Base-by-base conservation (phyloP, 2,888 invertebrate species). In the Rhopalosiphum nymphaeae region DNA sequence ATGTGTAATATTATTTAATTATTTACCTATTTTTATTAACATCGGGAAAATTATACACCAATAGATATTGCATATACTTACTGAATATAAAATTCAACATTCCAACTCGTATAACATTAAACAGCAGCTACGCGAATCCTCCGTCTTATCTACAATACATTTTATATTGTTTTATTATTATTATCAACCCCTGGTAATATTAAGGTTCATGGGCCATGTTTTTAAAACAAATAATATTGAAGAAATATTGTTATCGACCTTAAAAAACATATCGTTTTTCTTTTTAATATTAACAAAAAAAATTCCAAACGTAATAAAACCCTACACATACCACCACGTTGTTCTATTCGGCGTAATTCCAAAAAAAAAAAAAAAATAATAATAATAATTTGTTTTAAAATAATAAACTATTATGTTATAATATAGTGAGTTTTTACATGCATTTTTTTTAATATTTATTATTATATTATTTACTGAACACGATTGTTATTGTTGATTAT, bases 401-500 rank as follows among this genome's bases (percentile, higher is more conserved):
- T 44, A 29, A 29, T 89, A 44, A 21, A 42, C 44, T 44, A 44
- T 57, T 42, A 56, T 56, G 42, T 29, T n/a, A 89, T 53, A 42
- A 25, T 44, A 42, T 49, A 78, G 29, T n/a, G 29, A 88, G 67
- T 92, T 53, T 88, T 29, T 67, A 78, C 53, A 78, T 88, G 67
- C 42, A 78, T 88, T 92, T 92, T 92, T 67, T n/a, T 53, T 78
- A 13, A 67, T 87, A 44, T 57, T 67, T 67, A 36, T 36, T 67
- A 67, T 67, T n/a, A n/a, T 16, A 86, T 86, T 46, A 86, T 86
- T 86, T 49, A 57, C n/a, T 26, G 3, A 67, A 87, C 92, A 87
- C 42, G 67, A 92, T 87, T 92, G 92, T 92, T 46, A 86, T 86
- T 86, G 91, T 91, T 91, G 86, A 46, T 91, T 85, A 87, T 88